Percentiles rank a stretch among this genome's conserved stretches.
Conservation (phyloP, 2,113 vertebrate species). For the Copsychus sechellarum region DNA sequence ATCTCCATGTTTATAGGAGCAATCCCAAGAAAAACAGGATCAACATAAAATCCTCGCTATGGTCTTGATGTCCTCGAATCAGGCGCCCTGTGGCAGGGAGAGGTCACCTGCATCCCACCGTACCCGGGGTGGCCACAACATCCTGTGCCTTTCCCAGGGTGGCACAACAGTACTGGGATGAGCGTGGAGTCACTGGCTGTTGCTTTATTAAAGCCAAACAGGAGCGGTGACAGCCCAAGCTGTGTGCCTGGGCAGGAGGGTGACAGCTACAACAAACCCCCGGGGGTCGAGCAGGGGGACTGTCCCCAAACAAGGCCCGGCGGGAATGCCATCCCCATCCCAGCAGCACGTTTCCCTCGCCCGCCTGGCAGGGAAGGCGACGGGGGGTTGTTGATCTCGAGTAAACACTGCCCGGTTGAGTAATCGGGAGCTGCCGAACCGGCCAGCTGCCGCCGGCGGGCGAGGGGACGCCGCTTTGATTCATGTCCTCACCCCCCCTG, state of each 20-base stretch:
- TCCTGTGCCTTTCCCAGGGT: neutral
- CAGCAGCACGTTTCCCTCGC: neutral
- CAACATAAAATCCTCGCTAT: neutral
- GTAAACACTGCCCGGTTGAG: constrained; percentile 60
- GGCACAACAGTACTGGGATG: neutral
- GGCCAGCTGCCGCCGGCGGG: constrained; percentile 37
- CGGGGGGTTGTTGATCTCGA: constrained; percentile 43
- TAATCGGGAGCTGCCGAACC: constrained; percentile 56
- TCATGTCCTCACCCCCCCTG: constrained; percentile 3
- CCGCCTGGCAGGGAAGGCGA: neutral
- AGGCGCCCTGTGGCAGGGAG: neutral
- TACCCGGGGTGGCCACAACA: fast-evolving
- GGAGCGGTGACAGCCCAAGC: neutral
- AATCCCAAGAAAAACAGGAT: neutral
- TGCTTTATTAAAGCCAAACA: neutral
- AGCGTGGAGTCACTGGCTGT: neutral
- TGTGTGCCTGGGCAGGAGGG: neutral
- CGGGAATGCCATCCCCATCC: neutral
- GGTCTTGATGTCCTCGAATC: neutral
- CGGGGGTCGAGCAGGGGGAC: neutral
- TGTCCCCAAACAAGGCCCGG: neutral
- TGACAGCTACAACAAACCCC: neutral
- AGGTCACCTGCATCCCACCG: fast-evolving
- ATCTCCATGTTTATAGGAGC: neutral
- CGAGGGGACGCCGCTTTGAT: constrained; percentile 53